phyloP scores from a whole-genome alignment of 2,113 vertebrate genomes.

The Elephantulus edwardii region DNA sequence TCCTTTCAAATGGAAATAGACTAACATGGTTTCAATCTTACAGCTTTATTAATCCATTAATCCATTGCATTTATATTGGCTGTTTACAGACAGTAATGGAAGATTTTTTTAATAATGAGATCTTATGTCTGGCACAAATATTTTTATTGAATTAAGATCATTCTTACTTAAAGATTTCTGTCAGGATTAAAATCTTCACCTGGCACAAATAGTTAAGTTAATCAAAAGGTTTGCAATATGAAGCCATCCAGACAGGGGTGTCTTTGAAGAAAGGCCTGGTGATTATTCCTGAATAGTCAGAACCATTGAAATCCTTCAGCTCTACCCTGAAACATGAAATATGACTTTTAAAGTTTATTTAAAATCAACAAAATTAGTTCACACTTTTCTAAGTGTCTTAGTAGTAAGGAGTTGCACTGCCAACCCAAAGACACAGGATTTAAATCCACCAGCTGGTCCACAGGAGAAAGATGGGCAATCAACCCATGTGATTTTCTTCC shows the following conservation, averaged over 20 bases:
- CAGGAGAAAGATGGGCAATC: no score
- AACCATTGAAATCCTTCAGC: neutral
- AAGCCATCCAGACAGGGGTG: neutral
- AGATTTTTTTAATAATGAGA: neutral
- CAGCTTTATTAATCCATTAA: no score
- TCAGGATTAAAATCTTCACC: neutral
- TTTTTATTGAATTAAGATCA: neutral
- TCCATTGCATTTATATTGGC: neutral
- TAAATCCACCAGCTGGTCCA: no score
- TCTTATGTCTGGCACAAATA: neutral
- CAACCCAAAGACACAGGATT: no score
- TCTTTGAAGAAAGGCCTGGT: neutral
- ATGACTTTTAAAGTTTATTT: neutral
- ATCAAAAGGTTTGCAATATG: neutral
- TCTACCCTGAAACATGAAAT: neutral
- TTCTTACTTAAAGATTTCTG: slow-evolving; percentile 5
- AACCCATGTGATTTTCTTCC: no score
- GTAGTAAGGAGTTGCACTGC: no score
- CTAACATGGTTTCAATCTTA: neutral
- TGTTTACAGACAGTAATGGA: neutral
- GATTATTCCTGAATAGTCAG: neutral
- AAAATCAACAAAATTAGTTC: neutral
- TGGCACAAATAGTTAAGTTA: neutral
- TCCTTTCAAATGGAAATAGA: neutral
- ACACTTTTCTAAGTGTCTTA: neutral